A percentile compares a stretch with the other conserved stretches of the same genome.
Evolutionary conservation across 2,113 vertebrate species (phyloP).

Genomic region (Heterotilapia buettikoferi): DNA sequence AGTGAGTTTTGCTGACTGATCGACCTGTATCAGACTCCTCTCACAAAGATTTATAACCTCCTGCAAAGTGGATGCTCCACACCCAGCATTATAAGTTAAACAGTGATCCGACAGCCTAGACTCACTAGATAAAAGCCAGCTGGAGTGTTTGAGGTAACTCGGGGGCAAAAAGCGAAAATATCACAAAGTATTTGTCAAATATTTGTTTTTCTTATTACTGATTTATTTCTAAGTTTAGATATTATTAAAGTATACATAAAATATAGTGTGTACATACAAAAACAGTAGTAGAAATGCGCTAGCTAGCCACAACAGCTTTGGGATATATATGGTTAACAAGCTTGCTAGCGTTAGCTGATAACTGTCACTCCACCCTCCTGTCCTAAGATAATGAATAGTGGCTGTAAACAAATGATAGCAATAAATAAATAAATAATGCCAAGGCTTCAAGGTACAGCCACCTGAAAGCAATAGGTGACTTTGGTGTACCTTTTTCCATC

Average conservation of each 20-base stretch:
- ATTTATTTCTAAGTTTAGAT: neutral
- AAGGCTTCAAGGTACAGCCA: neutral
- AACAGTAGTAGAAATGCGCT: neutral
- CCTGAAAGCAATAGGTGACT: neutral
- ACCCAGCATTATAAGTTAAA: neutral
- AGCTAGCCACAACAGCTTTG: neutral
- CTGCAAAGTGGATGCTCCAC: neutral
- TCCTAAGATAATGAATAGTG: neutral
- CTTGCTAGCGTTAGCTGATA: neutral
- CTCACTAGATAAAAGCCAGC: neutral
- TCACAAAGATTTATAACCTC: neutral
- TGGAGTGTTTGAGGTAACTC: neutral
- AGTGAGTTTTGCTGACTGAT: neutral
- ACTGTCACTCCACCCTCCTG: neutral
- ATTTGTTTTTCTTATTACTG: neutral
- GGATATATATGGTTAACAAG: neutral
- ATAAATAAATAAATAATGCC: neutral
- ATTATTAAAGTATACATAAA: neutral
- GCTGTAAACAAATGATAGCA: neutral
- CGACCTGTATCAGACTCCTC: neutral
- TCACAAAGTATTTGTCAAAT: neutral
- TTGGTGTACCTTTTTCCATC: accelerated
- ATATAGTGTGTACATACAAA: neutral
- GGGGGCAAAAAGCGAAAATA: neutral
- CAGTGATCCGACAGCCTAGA: neutral